phyloP scores from a whole-genome alignment of 2,113 vertebrate genomes.

The Tympanuchus pallidicinctus region DNA sequence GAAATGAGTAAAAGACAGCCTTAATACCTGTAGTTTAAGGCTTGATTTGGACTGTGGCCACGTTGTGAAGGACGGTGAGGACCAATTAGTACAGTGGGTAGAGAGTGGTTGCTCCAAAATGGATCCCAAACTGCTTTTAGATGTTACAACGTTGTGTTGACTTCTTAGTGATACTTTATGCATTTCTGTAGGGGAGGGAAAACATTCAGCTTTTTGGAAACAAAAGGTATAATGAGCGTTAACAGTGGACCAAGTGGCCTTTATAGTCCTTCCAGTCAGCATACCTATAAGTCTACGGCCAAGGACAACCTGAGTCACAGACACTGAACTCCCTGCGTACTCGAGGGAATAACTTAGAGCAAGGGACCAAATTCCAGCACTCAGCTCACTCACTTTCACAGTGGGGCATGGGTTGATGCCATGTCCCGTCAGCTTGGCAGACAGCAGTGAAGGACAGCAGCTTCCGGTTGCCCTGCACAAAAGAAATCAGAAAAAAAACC shows the following conservation, averaged over 20 bases:
- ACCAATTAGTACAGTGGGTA: neutral
- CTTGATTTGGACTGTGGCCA: neutral
- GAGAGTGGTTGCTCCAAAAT: neutral
- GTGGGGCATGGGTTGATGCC: constrained; percentile 80
- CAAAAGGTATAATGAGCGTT: neutral
- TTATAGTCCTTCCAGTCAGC: neutral
- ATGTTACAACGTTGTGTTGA: neutral
- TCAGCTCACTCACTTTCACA: constrained; percentile 79
- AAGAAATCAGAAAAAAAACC: constrained; percentile 21
- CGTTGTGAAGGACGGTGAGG: neutral
- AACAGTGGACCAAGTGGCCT: neutral
- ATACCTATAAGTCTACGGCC: neutral
- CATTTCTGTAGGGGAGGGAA: neutral
- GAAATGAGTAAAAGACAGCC: neutral
- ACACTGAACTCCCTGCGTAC: neutral
- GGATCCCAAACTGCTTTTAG: neutral
- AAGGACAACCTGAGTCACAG: neutral
- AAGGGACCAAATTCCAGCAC: fast-evolving
- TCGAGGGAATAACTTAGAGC: neutral
- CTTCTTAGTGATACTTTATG: neutral
- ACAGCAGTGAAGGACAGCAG: constrained; percentile 77
- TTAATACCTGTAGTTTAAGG: neutral
- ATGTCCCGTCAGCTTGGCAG: constrained; percentile 81
- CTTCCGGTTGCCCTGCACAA: constrained; percentile 46
- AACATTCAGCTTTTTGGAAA: neutral